A percentile compares a stretch with the other conserved stretches of the same genome.
These are phyloP conservation scores for Seriola rivoliana DNA, from an alignment of 2,113 vertebrate species.

Conservation along the genomic window DNA sequence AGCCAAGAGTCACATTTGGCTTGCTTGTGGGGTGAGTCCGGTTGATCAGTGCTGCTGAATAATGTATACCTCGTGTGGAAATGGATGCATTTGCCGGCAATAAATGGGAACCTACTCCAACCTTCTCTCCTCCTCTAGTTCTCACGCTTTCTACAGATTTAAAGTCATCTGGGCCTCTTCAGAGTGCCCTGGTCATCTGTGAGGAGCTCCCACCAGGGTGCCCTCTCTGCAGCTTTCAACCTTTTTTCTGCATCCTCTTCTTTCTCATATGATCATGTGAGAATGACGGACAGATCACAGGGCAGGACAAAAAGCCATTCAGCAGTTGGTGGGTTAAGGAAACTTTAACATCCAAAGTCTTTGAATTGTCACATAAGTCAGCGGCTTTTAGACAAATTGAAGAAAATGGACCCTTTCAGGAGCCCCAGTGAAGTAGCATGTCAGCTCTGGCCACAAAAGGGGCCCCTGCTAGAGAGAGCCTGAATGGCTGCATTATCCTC, in stretches of 20 bases:
- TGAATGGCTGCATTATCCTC: slow-evolving; percentile 86
- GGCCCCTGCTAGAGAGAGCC: slow-evolving; percentile 80
- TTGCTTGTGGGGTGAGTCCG: slow-evolving; percentile 33
- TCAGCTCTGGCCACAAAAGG: slow-evolving; percentile 83
- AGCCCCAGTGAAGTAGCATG: slow-evolving; percentile 78
- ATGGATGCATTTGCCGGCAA: slow-evolving; percentile 52
- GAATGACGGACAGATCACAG: slow-evolving; percentile 78
- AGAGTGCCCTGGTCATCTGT: slow-evolving; percentile 41
- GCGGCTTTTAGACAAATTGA: slow-evolving; percentile 88
- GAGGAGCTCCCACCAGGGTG: slow-evolving; percentile 51
- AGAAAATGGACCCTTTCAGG: slow-evolving; percentile 86
- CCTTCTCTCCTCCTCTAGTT: slow-evolving; percentile 40
- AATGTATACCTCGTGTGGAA: slow-evolving; percentile 56
- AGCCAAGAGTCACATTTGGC: slow-evolving; percentile 40
- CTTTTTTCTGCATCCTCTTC: slow-evolving; percentile 41
- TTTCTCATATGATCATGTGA: slow-evolving; percentile 46
- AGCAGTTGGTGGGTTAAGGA: slow-evolving; percentile 81
- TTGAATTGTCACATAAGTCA: slow-evolving; percentile 87
- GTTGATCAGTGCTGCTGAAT: slow-evolving; percentile 62
- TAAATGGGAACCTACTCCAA: slow-evolving; percentile 49
- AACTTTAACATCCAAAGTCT: slow-evolving; percentile 84
- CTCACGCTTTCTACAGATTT: slow-evolving; percentile 60
- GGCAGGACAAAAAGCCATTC: slow-evolving; percentile 67
- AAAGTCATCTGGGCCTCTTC: slow-evolving; percentile 62
- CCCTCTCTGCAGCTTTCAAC: slow-evolving; percentile 55